Evolutionary conservation across 1,140 invertebrate species (phyloP).

Genomic region (Lanistes nyassanus): DNA sequence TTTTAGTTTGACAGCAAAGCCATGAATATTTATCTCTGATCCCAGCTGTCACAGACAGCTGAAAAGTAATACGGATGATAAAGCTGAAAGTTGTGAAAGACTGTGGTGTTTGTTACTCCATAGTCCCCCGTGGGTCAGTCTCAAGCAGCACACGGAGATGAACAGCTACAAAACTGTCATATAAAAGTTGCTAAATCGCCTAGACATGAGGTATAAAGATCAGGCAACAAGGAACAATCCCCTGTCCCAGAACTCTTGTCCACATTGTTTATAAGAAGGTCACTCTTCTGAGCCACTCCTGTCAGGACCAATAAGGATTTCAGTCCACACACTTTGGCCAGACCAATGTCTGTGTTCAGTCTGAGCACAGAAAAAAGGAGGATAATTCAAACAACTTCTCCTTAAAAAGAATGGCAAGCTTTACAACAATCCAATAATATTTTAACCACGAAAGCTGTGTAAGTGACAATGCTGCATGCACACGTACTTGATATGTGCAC

Average conservation of each 20-base stretch:
- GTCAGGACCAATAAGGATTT: constrained; percentile 48
- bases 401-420: too few relatives aligned
- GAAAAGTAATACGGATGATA: not conserved
- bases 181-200: constrained; percentile 33
- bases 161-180: constrained; percentile 1
- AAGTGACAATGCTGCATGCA: too few relatives aligned
- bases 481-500: too few relatives aligned
- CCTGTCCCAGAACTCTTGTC: not conserved
- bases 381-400: not conserved
- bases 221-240: constrained; percentile 9
- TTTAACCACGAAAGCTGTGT: too few relatives aligned
- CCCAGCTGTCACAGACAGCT: not conserved
- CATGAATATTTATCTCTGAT: not conserved
- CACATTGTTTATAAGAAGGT: constrained; percentile 14
- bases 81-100: not conserved
- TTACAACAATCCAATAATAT: too few relatives aligned
- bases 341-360: constrained; percentile 46
- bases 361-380: constrained; percentile 28
- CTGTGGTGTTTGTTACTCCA: not conserved
- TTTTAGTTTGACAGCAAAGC: too few relatives aligned
- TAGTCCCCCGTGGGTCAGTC: not conserved
- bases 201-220: constrained; percentile 26
- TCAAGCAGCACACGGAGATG: not conserved
- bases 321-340: constrained; percentile 48
- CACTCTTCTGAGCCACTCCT: constrained; percentile 34